Conservation (phyloP, 1,140 invertebrate genomes). For the Drosophila willistoni region DNA sequence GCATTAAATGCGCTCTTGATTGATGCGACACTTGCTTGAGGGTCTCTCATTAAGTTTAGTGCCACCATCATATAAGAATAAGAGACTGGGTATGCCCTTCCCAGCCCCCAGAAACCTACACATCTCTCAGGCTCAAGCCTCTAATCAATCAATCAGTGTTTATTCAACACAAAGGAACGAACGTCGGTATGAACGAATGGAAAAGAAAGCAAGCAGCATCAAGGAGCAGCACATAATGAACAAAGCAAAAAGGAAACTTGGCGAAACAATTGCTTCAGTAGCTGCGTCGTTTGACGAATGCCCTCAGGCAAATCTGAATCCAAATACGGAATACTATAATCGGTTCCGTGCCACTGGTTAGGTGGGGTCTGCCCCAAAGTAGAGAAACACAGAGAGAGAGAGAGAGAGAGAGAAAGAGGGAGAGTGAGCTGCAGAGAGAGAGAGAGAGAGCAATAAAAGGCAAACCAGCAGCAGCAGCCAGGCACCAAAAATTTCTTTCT, state of each 20-base stretch:
- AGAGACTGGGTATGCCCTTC: constrained; percentile 23
- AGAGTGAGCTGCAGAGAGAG: not conserved
- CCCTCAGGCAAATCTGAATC: constrained; percentile 70
- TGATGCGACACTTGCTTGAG: constrained; percentile 80
- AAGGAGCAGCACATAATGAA: constrained; percentile 58
- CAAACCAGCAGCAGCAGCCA: constrained; percentile 38
- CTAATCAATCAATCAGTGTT: constrained; percentile 82
- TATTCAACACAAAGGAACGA: constrained; percentile 53
- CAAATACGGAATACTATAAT: constrained; percentile 79
- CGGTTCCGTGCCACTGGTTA: constrained; percentile 80
- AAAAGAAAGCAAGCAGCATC: constrained; percentile 25
- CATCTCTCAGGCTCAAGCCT: constrained; percentile 46
- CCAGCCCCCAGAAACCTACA: not conserved
- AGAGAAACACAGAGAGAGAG: constrained; percentile 13
- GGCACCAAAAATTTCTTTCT: constrained; percentile 53
- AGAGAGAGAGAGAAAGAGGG: not conserved
- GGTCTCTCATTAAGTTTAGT: constrained; percentile 79
- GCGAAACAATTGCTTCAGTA: constrained; percentile 74
- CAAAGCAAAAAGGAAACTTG: constrained; percentile 63
- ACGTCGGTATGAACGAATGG: constrained; percentile 37
- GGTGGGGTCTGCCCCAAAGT: not conserved
- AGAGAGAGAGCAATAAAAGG: constrained; percentile 19
- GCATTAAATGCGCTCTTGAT: constrained; percentile 78
- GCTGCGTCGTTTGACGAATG: constrained; percentile 75
- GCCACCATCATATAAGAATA: constrained; percentile 27